Conservation (phyloP, 2,113 vertebrate species). For the Petromus typicus region DNA sequence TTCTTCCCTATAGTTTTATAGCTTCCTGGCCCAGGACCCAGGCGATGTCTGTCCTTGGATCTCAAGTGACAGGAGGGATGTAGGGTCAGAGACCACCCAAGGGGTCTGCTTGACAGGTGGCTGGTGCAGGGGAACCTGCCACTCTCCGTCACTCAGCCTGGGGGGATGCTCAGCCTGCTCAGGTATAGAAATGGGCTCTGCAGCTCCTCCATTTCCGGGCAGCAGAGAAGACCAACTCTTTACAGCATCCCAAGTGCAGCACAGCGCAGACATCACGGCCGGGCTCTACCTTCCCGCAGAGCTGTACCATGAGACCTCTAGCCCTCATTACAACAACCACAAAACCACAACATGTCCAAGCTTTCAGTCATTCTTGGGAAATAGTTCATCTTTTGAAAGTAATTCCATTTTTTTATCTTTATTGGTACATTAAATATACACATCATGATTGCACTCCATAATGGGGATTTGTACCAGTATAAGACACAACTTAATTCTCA, state of each 20-base stretch:
- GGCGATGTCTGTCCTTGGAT: neutral
- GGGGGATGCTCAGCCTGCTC: neutral
- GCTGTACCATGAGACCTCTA: fast-evolving
- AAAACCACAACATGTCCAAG: neutral
- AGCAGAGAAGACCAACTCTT: neutral
- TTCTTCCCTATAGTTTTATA: neutral
- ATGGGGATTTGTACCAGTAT: too few relatives aligned
- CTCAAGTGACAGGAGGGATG: neutral
- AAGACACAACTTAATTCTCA: too few relatives aligned
- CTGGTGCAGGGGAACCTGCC: too few relatives aligned
- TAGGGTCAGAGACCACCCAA: neutral
- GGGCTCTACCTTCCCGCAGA: too few relatives aligned
- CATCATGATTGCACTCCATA: too few relatives aligned
- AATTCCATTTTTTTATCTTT: too few relatives aligned
- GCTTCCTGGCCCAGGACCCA: too few relatives aligned
- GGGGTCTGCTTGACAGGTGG: neutral
- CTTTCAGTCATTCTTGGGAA: neutral
- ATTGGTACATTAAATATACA: too few relatives aligned
- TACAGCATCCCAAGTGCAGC: too few relatives aligned
- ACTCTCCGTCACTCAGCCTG: neutral
- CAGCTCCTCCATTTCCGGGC: neutral
- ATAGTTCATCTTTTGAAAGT: neutral
- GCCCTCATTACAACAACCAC: neutral
- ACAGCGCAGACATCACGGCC: too few relatives aligned
- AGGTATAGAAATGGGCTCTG: neutral